phyloP scores from a whole-genome alignment of 1,140 invertebrate species.

The Homarus americanus region DNA sequence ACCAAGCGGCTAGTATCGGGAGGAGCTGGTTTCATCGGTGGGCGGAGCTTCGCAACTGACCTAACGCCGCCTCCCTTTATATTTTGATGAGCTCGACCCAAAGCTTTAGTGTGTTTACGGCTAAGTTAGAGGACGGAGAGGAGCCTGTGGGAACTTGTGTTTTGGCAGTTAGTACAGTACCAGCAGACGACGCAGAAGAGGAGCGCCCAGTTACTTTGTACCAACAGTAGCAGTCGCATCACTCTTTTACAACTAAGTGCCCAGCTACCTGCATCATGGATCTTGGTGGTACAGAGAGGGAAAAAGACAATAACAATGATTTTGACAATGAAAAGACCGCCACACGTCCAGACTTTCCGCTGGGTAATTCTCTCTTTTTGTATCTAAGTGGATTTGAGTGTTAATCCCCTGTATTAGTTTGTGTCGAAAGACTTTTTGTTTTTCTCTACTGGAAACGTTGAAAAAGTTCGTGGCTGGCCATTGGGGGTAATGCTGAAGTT shows the following conservation, averaged over 20 bases:
- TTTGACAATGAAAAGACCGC: conserved; percentile 36
- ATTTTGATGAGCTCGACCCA: not conserved
- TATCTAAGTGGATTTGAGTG: not conserved
- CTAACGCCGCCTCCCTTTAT: conserved; percentile 40
- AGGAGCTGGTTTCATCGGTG: not conserved
- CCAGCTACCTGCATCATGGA: not conserved
- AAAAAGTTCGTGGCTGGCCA: too few species aligned
- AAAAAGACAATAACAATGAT: conserved; percentile 43
- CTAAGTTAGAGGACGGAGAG: conserved; percentile 59
- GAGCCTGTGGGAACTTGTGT: conserved; percentile 54
- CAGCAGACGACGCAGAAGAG: conserved; percentile 40
- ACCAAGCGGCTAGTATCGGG: too few species aligned
- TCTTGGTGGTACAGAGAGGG: not conserved
- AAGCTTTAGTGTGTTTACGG: conserved; percentile 56
- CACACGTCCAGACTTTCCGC: conserved; percentile 46
- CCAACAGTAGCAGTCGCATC: not conserved
- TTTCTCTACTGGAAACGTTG: too few species aligned
- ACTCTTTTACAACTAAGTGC: conserved; percentile 15
- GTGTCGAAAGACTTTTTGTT: too few species aligned
- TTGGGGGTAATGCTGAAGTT: too few species aligned
- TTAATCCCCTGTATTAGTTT: too few species aligned
- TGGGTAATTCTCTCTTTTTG: conserved; percentile 49
- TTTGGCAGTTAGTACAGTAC: conserved; percentile 12
- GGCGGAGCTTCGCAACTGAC: conserved; percentile 45
- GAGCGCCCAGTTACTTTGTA: conserved; percentile 26